Evolutionary conservation across 1,140 invertebrate genomes (phyloP).

Genomic region (Aphidius ervi): DNA sequence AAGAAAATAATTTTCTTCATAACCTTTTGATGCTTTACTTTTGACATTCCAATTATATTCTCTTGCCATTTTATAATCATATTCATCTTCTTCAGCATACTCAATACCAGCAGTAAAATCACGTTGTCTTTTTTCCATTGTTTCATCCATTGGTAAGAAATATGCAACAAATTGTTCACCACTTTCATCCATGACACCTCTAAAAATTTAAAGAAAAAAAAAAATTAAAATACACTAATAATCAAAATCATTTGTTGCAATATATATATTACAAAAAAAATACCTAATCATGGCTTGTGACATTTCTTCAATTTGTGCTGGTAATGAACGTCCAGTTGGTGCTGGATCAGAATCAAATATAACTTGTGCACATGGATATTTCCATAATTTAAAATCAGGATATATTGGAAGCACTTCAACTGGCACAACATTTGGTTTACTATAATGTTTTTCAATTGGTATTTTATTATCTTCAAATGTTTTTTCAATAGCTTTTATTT

Average conservation of each 20-base stretch:
- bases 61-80: slow-evolving; percentile 92
- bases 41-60: slow-evolving; percentile 99
- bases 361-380: slow-evolving; percentile 96
- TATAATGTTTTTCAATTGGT: slow-evolving; percentile 88
- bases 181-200: slow-evolving; percentile 95
- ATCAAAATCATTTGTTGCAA: too few relatives aligned
- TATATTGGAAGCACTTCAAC: slow-evolving; percentile 85
- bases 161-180: slow-evolving; percentile 99
- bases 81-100: slow-evolving; percentile 88
- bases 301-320: slow-evolving; percentile 93
- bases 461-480: slow-evolving; percentile 92
- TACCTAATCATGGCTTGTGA: slow-evolving; percentile 96
- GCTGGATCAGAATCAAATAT: slow-evolving; percentile 98
- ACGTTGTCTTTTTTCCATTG: slow-evolving; percentile 78
- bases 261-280: neutral
- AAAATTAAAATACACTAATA: slow-evolving; percentile 17
- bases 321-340: slow-evolving; percentile 71
- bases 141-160: slow-evolving; percentile 92
- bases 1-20: slow-evolving; percentile 98
- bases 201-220: slow-evolving; percentile 49
- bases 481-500: slow-evolving; percentile 96
- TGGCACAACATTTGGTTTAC: slow-evolving; percentile 89
- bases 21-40: slow-evolving; percentile 94
- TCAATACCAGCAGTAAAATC: slow-evolving; percentile 75
- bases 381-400: slow-evolving; percentile 96